phyloP scores from a whole-genome alignment of 2,888 invertebrate genomes.

The Vanessa cardui region DNA sequence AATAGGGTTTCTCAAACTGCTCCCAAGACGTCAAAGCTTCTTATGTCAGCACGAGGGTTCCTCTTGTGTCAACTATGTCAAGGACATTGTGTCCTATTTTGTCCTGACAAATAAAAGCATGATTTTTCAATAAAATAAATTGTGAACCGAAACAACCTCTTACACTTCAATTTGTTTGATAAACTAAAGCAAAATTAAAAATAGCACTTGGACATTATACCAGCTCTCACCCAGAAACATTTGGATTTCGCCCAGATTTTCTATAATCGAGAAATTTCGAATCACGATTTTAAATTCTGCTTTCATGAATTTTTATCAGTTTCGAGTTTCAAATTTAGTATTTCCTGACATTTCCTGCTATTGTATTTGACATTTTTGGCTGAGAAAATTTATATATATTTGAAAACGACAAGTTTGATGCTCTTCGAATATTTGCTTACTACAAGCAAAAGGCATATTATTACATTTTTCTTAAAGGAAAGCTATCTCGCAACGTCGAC shows the following conservation, averaged over 20 bases:
- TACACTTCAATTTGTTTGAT: neutral
- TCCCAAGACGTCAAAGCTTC: constrained; percentile 30
- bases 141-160: neutral
- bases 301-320: constrained; percentile 25
- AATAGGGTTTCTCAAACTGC: constrained; percentile 22
- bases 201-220: constrained; percentile 16
- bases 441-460: neutral
- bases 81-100: constrained; percentile 21
- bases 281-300: constrained; percentile 24
- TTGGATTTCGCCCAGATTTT: constrained; percentile 24
- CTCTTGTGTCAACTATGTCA: constrained; percentile 27
- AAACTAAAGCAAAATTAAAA: constrained; percentile 9
- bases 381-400: neutral
- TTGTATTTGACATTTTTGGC: constrained; percentile 1
- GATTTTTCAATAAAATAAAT: neutral
- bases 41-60: constrained; percentile 28
- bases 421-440: neutral
- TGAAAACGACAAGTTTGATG: neutral
- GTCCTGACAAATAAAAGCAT: constrained; percentile 15
- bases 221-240: constrained; percentile 12
- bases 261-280: constrained; percentile 19
- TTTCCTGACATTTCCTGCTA: constrained; percentile 15
- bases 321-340: constrained; percentile 17
- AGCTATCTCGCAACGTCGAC: neutral
- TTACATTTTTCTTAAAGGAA: neutral